These are phyloP conservation scores for Sebastes vulpes DNA, from an alignment of 2,797 vertebrate genomes.

Conservation along the genomic window DNA sequence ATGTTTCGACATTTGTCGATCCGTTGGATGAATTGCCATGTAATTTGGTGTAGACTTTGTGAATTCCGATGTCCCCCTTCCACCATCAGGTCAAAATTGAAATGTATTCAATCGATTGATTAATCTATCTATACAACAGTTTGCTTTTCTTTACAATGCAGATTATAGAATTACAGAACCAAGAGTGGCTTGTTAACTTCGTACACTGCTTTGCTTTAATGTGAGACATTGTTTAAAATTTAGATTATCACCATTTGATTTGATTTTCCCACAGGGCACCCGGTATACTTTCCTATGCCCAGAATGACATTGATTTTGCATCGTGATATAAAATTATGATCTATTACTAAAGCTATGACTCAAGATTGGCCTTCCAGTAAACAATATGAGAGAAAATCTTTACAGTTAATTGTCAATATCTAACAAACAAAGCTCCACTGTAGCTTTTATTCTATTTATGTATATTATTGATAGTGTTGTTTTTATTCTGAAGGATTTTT, in stretches of 20 bases:
- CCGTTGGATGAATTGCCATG: neutral
- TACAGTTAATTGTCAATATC: neutral
- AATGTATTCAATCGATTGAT: too few species aligned
- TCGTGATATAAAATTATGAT: neutral
- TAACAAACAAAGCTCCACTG: neutral
- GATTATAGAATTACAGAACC: neutral
- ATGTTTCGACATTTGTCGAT: neutral
- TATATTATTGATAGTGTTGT: too few species aligned
- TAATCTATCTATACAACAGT: neutral
- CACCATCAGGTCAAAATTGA: neutral
- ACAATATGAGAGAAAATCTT: neutral
- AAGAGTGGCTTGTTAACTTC: neutral
- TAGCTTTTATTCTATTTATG: neutral
- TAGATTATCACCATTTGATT: neutral
- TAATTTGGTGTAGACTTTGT: neutral
- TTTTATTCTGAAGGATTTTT: neutral
- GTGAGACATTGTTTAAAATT: neutral
- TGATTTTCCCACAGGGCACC: neutral
- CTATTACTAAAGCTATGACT: neutral
- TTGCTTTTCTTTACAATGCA: neutral
- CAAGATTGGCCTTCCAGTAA: neutral
- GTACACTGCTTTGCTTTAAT: neutral
- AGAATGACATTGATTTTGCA: neutral
- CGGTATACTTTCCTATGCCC: too few species aligned
- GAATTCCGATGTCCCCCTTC: neutral